These are phyloP conservation scores for Corythornis madagascariensis DNA, from an alignment of 2,113 vertebrate genomes.

Conservation along the genomic window DNA sequence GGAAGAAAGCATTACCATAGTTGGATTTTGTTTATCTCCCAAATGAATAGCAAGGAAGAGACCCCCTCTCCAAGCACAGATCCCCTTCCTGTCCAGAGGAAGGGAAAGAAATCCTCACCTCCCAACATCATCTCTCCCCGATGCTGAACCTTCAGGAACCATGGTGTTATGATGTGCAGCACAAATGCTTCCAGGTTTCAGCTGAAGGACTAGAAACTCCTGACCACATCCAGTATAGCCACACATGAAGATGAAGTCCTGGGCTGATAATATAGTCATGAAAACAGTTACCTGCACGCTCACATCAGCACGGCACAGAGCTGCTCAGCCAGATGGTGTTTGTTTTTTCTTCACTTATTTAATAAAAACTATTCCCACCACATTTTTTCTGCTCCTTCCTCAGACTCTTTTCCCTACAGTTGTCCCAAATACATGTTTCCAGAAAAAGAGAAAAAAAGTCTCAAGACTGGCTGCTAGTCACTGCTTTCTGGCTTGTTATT, in stretches of 20 bases:
- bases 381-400: neutral
- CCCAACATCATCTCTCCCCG: neutral
- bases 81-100: neutral
- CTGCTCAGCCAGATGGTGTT: neutral
- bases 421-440: neutral
- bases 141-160: neutral
- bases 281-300: neutral
- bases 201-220: neutral
- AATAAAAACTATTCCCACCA: neutral
- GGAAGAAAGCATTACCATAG: neutral
- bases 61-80: neutral
- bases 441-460: neutral
- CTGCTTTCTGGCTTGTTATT: neutral
- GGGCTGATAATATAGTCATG: neutral
- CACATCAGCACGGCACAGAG: neutral
- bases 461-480: neutral
- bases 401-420: neutral
- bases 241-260: neutral
- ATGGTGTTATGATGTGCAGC: neutral
- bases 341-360: accelerated
- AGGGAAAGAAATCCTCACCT: neutral
- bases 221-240: neutral
- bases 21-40: neutral
- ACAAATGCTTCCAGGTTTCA: neutral
- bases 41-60: neutral